phyloP scores from a whole-genome alignment of 2,888 invertebrate species.

The Drosophila niveifrons region DNA sequence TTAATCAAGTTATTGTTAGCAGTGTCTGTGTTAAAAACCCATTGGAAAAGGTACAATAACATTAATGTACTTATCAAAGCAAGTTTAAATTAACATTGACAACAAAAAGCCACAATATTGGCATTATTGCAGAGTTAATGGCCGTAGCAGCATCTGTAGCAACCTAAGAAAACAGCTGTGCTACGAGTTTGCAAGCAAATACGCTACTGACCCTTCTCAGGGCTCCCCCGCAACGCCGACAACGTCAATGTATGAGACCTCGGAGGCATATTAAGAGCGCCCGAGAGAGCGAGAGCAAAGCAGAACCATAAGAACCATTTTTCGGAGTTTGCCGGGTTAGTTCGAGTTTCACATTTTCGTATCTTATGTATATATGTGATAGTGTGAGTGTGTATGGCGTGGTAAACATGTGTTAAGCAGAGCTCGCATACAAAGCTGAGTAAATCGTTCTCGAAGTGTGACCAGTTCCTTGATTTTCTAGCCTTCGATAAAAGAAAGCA shows the following conservation, averaged over 20 bases:
- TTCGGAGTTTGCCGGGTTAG: constrained; percentile 72
- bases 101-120: constrained; percentile 11
- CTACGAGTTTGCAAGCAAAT: constrained; percentile 61
- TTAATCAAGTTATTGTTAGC: constrained; percentile 35
- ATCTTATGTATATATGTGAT: background rate
- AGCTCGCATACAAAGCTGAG: constrained; percentile 29
- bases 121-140: constrained; percentile 63
- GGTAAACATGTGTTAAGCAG: constrained; percentile 40
- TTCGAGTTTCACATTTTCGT: constrained; percentile 32
- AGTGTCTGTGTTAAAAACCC: constrained; percentile 33
- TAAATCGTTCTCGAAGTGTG: constrained; percentile 29
- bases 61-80: constrained; percentile 60
- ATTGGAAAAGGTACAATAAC: constrained; percentile 44
- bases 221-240: constrained; percentile 65
- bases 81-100: constrained; percentile 59
- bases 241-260: constrained; percentile 58
- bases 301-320: constrained; percentile 57
- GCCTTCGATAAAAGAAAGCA: constrained; percentile 16
- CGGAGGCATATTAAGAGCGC: constrained; percentile 14
- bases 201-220: constrained; percentile 13
- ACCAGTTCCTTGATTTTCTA: constrained; percentile 30
- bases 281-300: constrained; percentile 28
- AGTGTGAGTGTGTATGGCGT: background rate
- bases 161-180: constrained; percentile 70
- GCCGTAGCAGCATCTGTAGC: constrained; percentile 51